Evolutionary conservation across 1,140 invertebrate species (phyloP).

Genomic region (Drosophila elegans): DNA sequence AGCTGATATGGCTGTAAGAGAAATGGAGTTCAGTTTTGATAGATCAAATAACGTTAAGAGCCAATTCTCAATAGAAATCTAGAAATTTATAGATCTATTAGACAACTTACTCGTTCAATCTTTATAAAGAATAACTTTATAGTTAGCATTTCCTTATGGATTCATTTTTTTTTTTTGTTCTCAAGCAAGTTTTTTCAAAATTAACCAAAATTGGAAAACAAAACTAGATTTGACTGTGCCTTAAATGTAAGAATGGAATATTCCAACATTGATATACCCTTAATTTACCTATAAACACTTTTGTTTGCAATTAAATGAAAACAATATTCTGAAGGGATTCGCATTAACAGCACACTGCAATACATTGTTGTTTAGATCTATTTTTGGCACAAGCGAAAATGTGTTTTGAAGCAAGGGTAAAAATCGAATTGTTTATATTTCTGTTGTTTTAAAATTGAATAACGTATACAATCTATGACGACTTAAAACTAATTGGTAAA

Average conservation of each 20-base stretch:
- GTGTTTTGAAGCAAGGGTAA: conserved; percentile 8
- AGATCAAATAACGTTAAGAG: no score
- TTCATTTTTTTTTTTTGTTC: no score
- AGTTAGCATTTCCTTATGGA: no score
- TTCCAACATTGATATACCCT: neutral
- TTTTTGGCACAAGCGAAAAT: conserved; percentile 1
- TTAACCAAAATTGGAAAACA: no score
- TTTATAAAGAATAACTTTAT: no score
- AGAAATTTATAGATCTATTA: no score
- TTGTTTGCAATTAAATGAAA: conserved; percentile 15
- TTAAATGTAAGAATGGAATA: neutral
- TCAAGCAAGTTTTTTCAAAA: no score
- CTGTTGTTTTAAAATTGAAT: neutral
- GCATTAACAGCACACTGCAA: conserved; percentile 17
- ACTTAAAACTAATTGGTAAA: conserved; percentile 6
- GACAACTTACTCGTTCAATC: no score
- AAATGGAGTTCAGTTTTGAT: neutral
- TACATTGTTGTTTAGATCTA: conserved; percentile 3
- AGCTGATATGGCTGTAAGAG: conserved; percentile 93
- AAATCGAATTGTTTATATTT: conserved; percentile 15
- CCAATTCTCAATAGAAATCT: no score
- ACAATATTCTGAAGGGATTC: conserved; percentile 15
- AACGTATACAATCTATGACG: neutral
- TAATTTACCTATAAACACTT: conserved; percentile 1
- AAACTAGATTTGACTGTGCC: no score